Base-by-base conservation (phyloP, 1,140 invertebrate species). In the Drosophila asahinai region DNA sequence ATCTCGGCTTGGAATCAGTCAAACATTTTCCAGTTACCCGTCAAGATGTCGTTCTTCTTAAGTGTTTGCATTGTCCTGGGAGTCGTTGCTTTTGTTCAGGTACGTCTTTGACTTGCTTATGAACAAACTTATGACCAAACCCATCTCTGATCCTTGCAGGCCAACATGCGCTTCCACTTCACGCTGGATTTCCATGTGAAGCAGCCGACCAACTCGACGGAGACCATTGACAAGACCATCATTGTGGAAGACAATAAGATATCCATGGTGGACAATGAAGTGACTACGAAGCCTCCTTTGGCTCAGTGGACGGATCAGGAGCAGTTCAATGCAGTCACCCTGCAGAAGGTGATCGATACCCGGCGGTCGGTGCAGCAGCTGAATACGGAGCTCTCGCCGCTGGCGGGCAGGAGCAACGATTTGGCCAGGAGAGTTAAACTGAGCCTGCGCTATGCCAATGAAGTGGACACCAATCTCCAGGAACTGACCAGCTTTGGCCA, bases 341-440 rank as follows among this genome's bases (percentile, higher is more conserved):
- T 80, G 27, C 27, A 57, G 42, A 70, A 65, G 38, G 40, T 90
- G 47, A 14, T 43, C 25, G 60, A 67, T 12, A 82, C 75, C 0
- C 63, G 64, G 25, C 19, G 43, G 7, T 49, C 51, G 17, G 62
- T 91, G 14, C 82, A 87, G 33, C 58, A 68, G 33, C 52, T 92
- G 0, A 86, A 86, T 19, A 8, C 22, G 11, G 91, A 92, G 58
- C 62, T 92, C 6, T 51, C 76, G 2, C 77, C 77, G 0, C 42
- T 92, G 15, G 78, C 74, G 38, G 91, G 91, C 19, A 73, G 91
- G 17, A 92, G 91, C 47, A 67, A 86, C 25, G 73, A 66, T 14
- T 36, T 92, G 58, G 86, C 90, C 8, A 70, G 54, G 5, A 70
- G 71, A 7, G 55, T 92, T 5, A 92, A 92, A 38, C 67, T 74